phyloP scores from a whole-genome alignment of 2,113 vertebrate genomes.

The Turdus rufiventris region DNA sequence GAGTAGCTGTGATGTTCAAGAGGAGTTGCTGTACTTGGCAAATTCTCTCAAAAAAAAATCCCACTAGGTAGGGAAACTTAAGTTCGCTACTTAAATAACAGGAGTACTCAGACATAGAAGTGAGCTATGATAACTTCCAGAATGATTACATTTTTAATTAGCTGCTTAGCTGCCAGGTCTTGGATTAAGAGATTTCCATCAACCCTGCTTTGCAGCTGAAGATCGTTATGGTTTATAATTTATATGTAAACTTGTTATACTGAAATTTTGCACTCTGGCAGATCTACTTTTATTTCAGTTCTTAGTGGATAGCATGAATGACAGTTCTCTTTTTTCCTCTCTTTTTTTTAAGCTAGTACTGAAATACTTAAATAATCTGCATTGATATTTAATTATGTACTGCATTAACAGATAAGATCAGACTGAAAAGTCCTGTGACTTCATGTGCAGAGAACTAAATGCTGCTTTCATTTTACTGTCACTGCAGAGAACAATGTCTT shows the following conservation, averaged over 20 bases:
- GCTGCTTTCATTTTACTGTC: slow-evolving; percentile 13
- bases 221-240: background rate
- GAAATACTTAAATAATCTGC: background rate
- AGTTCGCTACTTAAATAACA: background rate
- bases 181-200: background rate
- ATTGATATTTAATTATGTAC: background rate
- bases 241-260: background rate
- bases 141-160: background rate
- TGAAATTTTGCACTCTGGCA: background rate
- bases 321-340: background rate
- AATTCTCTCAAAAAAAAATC: background rate
- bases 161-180: background rate
- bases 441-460: background rate
- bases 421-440: slow-evolving; percentile 14
- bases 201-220: background rate
- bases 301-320: background rate
- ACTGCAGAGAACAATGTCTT: background rate
- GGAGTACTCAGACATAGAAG: background rate
- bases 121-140: background rate
- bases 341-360: background rate
- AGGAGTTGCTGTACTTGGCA: background rate
- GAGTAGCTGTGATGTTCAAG: background rate
- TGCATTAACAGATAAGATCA: slow-evolving; percentile 19
- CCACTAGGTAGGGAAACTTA: background rate
- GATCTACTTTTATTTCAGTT: background rate